phyloP scores from a whole-genome alignment of 2,113 vertebrate species.

The Aptenodytes patagonicus region DNA sequence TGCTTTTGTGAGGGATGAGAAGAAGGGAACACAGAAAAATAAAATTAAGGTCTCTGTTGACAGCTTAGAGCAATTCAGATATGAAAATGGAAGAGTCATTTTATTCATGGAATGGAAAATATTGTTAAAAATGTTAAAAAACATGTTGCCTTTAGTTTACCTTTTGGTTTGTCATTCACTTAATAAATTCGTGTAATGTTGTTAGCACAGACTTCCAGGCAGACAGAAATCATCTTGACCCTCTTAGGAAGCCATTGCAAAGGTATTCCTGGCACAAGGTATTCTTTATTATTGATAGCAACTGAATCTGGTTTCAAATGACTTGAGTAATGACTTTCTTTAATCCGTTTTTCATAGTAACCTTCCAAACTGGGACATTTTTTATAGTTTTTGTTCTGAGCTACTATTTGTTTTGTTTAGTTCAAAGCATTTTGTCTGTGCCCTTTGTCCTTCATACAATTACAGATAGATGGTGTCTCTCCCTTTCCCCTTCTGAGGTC shows the following conservation, averaged over 20 bases:
- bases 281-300: neutral
- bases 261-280: neutral
- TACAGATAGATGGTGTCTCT: neutral
- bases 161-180: neutral
- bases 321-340: neutral
- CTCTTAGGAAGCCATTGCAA: neutral
- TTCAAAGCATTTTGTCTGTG: neutral
- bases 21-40: neutral
- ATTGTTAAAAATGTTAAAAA: neutral
- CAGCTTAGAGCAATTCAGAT: slow-evolving; percentile 14
- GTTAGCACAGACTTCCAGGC: neutral
- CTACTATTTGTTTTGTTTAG: neutral
- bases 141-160: neutral
- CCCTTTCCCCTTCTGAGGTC: neutral
- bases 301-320: neutral
- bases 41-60: slow-evolving; percentile 17
- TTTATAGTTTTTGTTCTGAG: neutral
- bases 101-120: neutral
- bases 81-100: neutral
- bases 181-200: neutral
- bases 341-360: neutral
- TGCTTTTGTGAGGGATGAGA: slow-evolving; percentile 4
- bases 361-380: neutral
- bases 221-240: neutral
- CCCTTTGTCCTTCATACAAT: neutral